phyloP scores from a whole-genome alignment of 64 coral and sea anemone species.

The Catalaphyllia jardinei region DNA sequence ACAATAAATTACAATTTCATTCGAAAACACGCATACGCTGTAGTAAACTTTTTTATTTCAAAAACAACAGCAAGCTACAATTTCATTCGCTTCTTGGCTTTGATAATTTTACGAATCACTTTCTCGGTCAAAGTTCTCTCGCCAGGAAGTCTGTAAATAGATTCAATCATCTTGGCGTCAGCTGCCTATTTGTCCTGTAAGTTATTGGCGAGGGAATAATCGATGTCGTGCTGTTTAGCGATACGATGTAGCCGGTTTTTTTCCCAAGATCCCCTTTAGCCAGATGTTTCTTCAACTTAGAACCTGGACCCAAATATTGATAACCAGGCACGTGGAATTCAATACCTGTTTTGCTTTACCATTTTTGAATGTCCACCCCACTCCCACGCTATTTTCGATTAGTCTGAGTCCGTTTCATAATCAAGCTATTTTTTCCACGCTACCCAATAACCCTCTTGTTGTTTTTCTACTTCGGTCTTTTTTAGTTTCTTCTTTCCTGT shows the following conservation, averaged over 20 bases:
- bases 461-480: too few species aligned
- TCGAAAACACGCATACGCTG: too few species aligned
- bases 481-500: too few species aligned
- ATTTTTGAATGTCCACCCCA: too few species aligned
- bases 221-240: background rate
- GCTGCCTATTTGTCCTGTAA: background rate
- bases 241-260: too few species aligned
- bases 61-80: background rate
- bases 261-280: background rate
- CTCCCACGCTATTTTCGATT: too few species aligned
- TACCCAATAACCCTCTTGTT: too few species aligned
- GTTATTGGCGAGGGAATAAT: background rate
- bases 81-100: background rate
- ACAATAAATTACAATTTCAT: too few species aligned
- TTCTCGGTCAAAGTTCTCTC: background rate
- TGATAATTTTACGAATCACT: background rate
- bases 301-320: background rate
- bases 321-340: background rate
- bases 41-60: too few species aligned
- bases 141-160: background rate
- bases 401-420: too few species aligned
- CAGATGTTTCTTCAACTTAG: background rate
- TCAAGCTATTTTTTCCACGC: too few species aligned
- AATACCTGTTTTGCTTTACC: too few species aligned
- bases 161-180: background rate